Conservation (phyloP, 2,797 vertebrate genomes). For the Vespertilio murinus region DNA sequence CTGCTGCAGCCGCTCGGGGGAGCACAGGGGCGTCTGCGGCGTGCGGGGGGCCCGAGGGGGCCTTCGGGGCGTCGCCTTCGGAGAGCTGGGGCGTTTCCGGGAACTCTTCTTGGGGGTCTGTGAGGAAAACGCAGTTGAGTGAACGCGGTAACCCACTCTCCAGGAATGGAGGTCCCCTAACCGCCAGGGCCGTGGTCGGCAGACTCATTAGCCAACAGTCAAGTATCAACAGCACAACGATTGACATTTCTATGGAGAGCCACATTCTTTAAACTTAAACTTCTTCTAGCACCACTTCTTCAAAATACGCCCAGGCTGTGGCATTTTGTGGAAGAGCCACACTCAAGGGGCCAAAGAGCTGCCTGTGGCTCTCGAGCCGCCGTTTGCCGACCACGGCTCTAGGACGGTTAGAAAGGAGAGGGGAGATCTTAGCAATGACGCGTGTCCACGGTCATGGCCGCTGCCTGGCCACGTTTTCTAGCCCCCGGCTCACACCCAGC, state of each 20-base stretch:
- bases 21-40: not conserved
- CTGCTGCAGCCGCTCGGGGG: slow-evolving; percentile 23
- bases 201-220: too few relatives aligned
- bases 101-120: slow-evolving; percentile 86
- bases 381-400: not conserved
- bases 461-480: too few relatives aligned
- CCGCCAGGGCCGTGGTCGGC: not conserved
- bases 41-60: slow-evolving; percentile 58
- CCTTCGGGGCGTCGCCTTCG: slow-evolving; percentile 65
- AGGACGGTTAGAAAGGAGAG: not conserved
- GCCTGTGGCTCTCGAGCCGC: too few relatives aligned
- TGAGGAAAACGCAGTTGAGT: not conserved
- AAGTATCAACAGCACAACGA: too few relatives aligned
- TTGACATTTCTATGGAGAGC: too few relatives aligned
- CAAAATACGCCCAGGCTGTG: too few relatives aligned
- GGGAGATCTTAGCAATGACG: not conserved
- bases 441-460: not conserved
- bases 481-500: too few relatives aligned
- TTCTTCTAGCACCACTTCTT: too few relatives aligned
- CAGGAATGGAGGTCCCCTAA: not conserved
- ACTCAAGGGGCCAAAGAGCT: too few relatives aligned
- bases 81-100: slow-evolving; percentile 63
- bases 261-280: too few relatives aligned
- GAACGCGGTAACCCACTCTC: not conserved
- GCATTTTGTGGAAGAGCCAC: too few relatives aligned